These are phyloP conservation scores for Drosophila mayaguana DNA, from an alignment of 2,888 invertebrate species.

Conservation along the genomic window DNA sequence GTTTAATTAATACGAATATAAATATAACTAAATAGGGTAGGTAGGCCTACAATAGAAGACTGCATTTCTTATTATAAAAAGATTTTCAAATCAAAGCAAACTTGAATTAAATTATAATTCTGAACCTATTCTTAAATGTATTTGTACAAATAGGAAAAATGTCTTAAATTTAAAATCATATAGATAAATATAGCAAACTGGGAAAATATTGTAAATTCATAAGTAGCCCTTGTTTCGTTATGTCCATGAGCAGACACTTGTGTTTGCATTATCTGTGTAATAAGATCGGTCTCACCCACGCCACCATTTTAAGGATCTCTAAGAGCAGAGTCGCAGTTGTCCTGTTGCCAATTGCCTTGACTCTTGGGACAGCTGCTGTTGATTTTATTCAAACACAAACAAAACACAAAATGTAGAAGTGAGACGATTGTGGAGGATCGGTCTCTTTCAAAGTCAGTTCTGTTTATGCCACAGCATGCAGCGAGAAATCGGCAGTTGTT, in stretches of 20 bases:
- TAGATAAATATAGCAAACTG: neutral
- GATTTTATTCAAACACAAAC: constrained; percentile 6
- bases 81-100: too few species aligned
- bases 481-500: constrained; percentile 7
- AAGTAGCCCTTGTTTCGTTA: neutral
- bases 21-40: too few species aligned
- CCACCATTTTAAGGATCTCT: constrained; percentile 1
- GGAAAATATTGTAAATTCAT: neutral
- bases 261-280: constrained; percentile 35
- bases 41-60: too few species aligned
- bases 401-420: constrained; percentile 34
- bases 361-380: constrained; percentile 60
- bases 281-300: constrained; percentile 41
- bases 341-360: constrained; percentile 50
- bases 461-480: constrained; percentile 75
- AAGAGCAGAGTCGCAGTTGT: constrained; percentile 18
- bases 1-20: too few species aligned
- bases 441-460: constrained; percentile 4
- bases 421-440: constrained; percentile 47
- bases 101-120: too few species aligned
- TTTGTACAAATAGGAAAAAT: too few species aligned
- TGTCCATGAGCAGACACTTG: neutral
- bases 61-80: too few species aligned
- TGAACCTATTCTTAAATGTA: too few species aligned
- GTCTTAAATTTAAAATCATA: too few species aligned